Evolutionary conservation across 2,888 invertebrate species (phyloP).

Genomic region (Phyllotreta striolata): DNA sequence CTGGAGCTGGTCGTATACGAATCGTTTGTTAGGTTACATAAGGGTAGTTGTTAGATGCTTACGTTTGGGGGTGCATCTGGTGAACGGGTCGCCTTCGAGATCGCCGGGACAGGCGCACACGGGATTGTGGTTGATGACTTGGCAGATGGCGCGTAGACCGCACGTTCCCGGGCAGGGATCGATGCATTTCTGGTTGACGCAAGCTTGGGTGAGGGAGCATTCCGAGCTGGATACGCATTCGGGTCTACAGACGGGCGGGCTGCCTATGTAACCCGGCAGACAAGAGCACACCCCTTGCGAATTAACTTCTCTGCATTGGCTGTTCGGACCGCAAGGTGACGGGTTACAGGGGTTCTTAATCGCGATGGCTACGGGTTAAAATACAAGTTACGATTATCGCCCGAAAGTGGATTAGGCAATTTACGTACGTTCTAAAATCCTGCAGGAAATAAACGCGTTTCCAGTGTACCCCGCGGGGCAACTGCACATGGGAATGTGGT

Average conservation of each 20-base stretch:
- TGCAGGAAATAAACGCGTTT: constrained; percentile 61
- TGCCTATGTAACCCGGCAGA: constrained; percentile 63
- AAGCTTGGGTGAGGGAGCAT: constrained; percentile 76
- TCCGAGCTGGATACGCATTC: constrained; percentile 78
- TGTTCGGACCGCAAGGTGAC: constrained; percentile 78
- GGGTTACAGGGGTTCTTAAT: constrained; percentile 69
- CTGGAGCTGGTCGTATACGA: constrained; percentile 23
- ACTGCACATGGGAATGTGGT: constrained; percentile 63
- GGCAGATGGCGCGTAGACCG: constrained; percentile 72
- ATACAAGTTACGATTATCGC: too few relatives aligned
- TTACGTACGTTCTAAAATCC: constrained; percentile 49
- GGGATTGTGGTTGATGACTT: constrained; percentile 77
- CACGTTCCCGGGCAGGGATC: constrained; percentile 80
- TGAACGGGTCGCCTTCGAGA: constrained; percentile 78
- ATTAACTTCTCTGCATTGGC: constrained; percentile 77
- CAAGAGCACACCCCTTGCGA: constrained; percentile 83
- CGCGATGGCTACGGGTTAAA: constrained; percentile 42
- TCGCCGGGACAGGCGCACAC: constrained; percentile 73
- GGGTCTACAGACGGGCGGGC: constrained; percentile 20
- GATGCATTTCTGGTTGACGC: constrained; percentile 77
- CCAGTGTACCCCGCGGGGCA: constrained; percentile 62
- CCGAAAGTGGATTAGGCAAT: neutral
- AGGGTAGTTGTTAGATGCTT: constrained; percentile 53
- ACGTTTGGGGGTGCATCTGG: constrained; percentile 68
- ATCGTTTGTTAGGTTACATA: constrained; percentile 45